Base-by-base conservation (phyloP, 2,113 vertebrate genomes). In the Acrocephalus kingi region DNA sequence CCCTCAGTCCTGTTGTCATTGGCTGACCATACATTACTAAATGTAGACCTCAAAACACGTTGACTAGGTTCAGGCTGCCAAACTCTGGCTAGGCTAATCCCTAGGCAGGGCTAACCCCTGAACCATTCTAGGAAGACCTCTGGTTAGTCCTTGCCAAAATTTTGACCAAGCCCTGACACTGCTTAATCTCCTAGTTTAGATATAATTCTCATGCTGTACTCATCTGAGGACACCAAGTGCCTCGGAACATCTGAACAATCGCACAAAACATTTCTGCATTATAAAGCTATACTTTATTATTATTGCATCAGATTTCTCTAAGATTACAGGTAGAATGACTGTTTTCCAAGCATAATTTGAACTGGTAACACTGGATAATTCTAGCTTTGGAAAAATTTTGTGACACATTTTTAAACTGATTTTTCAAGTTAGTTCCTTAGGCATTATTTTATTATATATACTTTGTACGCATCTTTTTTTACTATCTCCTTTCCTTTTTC, bases 341-440 rank as follows among this genome's bases (percentile, higher is more conserved):
- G 27, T 58, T 91, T 89, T 87, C 81, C 74, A 84, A 79, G 52
- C 52, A 58, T 84, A 73, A 89, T 90, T 91, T 81, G 45, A 90
- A 41, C 25, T 68, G 78, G 18, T 17, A 82, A 48, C 1, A 5
- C 12, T 81, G 77, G 39, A 93, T 89, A 84, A 89, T 72, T 78
- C n/a, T 74, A 92, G 19, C 39, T n/a, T 6, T 74, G 56, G 55
- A 77, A 89, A 88, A 75, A 48, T 7, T 1, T 24, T 37, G 37
- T 80, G 54, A 23, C 22, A 41, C 3, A 24, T 24, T 0, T 84
- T 87, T 92, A 56, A 84, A 75, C 15, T 58, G 30, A 25, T 71
- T 81, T 93, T 84, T 91, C 2, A 0, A 49, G 10, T 86, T 92
- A 19, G 7, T 55, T 82, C 11, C 21, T 75, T 56, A 61, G 49